Conservation (phyloP, 1,140 invertebrate genomes). For the Temnothorax nylanderi region DNA sequence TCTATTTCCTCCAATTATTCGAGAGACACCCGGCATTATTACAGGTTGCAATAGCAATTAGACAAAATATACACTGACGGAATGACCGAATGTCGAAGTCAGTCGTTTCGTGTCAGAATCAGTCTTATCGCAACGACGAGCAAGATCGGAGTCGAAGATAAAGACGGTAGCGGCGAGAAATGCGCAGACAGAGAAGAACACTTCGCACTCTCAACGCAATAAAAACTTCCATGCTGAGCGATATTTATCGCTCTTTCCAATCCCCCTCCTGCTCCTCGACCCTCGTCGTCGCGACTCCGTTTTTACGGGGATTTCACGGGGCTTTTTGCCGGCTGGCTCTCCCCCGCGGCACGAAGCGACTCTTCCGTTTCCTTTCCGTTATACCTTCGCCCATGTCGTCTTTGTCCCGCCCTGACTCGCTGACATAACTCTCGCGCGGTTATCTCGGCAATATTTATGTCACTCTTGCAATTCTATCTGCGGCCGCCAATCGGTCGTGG, state of each 20-base stretch:
- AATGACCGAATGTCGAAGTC: conserved; percentile 55
- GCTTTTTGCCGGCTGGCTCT: conserved; percentile 60
- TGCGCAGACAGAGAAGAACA: conserved; percentile 49
- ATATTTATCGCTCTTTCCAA: conserved; percentile 73
- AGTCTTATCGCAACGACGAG: conserved; percentile 42
- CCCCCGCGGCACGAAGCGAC: not conserved
- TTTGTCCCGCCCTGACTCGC: conserved; percentile 6
- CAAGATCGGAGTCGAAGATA: conserved; percentile 35
- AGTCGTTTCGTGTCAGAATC: conserved; percentile 49
- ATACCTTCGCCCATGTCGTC: not conserved
- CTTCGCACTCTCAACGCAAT: conserved; percentile 72
- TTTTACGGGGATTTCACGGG: conserved; percentile 69
- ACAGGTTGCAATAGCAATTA: not conserved
- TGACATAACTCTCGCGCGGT: conserved; percentile 61
- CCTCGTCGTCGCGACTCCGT: conserved; percentile 37
- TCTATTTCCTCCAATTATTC: not conserved
- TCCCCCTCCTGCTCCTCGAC: not conserved
- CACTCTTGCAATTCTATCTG: conserved; percentile 69
- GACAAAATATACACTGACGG: conserved; percentile 56
- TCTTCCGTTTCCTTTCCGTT: conserved; percentile 11
- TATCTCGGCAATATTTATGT: conserved; percentile 76
- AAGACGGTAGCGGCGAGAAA: conserved; percentile 46
- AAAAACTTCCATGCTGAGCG: conserved; percentile 72
- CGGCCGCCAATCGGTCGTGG: conserved; percentile 45
- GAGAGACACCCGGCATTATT: not conserved